phyloP scores from a whole-genome alignment of 2,113 vertebrate genomes.

The Actenoides lindsayi region DNA sequence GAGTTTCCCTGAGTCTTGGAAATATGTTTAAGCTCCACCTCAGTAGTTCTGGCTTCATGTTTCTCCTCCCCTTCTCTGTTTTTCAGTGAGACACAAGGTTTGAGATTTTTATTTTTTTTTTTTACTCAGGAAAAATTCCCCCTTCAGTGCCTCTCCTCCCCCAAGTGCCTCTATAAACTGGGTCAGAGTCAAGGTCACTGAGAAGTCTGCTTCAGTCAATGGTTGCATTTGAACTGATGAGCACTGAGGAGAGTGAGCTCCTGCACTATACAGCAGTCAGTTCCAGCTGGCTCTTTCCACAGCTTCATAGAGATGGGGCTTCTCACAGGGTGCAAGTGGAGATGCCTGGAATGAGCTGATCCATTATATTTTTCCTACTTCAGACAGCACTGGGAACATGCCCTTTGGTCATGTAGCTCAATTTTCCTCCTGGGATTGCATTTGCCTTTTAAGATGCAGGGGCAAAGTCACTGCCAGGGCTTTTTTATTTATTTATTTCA shows the following conservation, averaged over 20 bases:
- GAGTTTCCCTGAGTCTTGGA: background rate
- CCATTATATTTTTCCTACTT: constrained; percentile 29
- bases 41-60: background rate
- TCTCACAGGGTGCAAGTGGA: constrained; percentile 12
- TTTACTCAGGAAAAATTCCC: background rate
- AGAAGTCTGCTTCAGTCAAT: constrained; percentile 21
- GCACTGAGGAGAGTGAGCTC: constrained; percentile 1
- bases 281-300: constrained; percentile 11
- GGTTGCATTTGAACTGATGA: constrained; percentile 20
- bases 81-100: background rate
- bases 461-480: constrained; percentile 57
- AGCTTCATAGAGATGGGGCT: background rate
- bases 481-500: constrained; percentile 20
- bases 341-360: constrained; percentile 13
- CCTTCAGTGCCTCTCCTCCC: background rate
- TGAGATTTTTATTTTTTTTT: background rate
- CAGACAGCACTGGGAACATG: constrained; percentile 2
- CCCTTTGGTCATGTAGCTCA: constrained; percentile 22
- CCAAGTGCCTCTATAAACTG: constrained; percentile 9
- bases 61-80: constrained; percentile 3
- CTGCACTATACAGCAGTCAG: background rate
- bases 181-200: constrained; percentile 25
- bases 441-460: constrained; percentile 55
- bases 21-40: background rate
- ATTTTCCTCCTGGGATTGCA: constrained; percentile 19